Base-by-base conservation (phyloP, 2,797 vertebrate species). In the Cichlasoma orientale region DNA sequence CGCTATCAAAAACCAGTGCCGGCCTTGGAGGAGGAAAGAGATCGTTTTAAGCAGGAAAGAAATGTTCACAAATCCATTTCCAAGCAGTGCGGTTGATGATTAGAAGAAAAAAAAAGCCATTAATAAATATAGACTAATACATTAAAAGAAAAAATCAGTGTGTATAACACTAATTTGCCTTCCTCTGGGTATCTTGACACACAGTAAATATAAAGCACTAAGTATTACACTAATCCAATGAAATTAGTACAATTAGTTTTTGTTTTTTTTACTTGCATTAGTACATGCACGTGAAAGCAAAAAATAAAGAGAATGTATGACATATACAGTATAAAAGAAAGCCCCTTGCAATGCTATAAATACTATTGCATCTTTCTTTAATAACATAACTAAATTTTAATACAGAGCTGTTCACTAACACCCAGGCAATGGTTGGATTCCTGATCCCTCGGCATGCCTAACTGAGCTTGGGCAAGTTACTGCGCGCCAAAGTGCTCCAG, bases 221-320 rank as follows among this genome's bases (percentile, higher is more conserved):
- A 50, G 3, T 66, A 63, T 23, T 54, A 54, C 1, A 21, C 12
- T 21, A 23, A 47, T 38, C 25, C 21, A 44, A 38, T 9, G 25
- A 63, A 44, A 63, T 41, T 23, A 0, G 1, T 61, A 25, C 5
- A 38, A 14, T 8, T 21, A 38, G 11, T 3, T 27, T 2, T 2
- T 2, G 27, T 2, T 27, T 27, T 27, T 27, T 27, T 27, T 4
- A 59, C n/a, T 38, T 63, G 14, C 36, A 63, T 41, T 61, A 25
- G 21, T 7, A 63, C 2, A 44, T 66, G 21, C 8, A 66, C 18
- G 16, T 7, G 7, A 50, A 50, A 19, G 16, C 16, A 18, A 44
- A 16, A 47, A 44, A 2, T 5, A 47, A 50, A 61, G 7, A 38
- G 31, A 55, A 54, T 54, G 23, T 21, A 21, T 29, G 54, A 18